Conservation (phyloP, 2,797 vertebrate genomes). For the Acomys russatus region DNA sequence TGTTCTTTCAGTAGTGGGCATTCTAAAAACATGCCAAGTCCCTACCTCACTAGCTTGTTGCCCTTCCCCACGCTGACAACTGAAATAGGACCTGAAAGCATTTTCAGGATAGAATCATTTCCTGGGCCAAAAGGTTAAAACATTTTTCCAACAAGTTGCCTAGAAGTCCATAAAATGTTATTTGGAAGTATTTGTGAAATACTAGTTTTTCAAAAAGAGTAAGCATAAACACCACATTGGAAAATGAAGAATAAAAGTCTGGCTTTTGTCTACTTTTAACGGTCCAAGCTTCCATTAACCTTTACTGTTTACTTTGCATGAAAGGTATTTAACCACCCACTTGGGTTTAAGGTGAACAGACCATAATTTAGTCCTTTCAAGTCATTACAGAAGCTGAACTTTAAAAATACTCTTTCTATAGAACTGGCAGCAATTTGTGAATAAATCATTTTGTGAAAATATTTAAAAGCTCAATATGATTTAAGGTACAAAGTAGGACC, state of each 20-base stretch:
- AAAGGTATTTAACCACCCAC: constrained; percentile 57
- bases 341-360: constrained; percentile 53
- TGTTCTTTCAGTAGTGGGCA: background rate
- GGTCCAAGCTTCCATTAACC: constrained; percentile 43
- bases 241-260: constrained; percentile 20
- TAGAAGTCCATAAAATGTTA: constrained; percentile 44
- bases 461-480: background rate
- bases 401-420: constrained; percentile 46
- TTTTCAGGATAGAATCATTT: constrained; percentile 4
- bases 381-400: constrained; percentile 42
- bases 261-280: constrained; percentile 29
- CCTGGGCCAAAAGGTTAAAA: constrained; percentile 44
- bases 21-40: background rate
- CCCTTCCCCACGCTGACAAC: background rate
- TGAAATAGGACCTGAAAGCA: background rate
- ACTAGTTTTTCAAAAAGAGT: constrained; percentile 45
- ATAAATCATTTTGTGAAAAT: constrained; percentile 44
- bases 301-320: constrained; percentile 47
- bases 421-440: constrained; percentile 40
- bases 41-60: background rate
- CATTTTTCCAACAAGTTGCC: constrained; percentile 39
- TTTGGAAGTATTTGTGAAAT: constrained; percentile 67
- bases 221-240: constrained; percentile 35
- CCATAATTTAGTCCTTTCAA: constrained; percentile 68
- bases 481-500: background rate